Evolutionary conservation across 2,888 invertebrate genomes (phyloP).

Genomic region (Mythimna loreyi): DNA sequence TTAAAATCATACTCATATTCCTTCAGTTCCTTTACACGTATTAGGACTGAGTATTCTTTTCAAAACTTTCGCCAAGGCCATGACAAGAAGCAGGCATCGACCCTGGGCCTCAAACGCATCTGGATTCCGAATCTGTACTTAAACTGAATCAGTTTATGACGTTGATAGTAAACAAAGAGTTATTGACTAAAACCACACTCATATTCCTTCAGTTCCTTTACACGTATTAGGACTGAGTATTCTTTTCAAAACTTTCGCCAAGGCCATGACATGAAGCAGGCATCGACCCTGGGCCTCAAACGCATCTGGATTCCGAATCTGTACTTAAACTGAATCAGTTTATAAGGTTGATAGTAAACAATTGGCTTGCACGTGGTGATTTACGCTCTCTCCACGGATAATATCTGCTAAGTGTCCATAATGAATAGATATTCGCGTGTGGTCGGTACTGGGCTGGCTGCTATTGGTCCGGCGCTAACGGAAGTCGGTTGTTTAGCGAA

Average conservation of each 20-base stretch:
- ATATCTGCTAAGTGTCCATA: constrained; percentile 60
- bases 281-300: not conserved
- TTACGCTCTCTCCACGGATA: constrained; percentile 55
- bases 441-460: constrained; percentile 75
- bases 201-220: too few relatives aligned
- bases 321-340: constrained; percentile 21
- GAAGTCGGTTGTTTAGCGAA: constrained; percentile 82
- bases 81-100: too few relatives aligned
- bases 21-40: too few relatives aligned
- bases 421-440: constrained; percentile 76
- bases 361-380: constrained; percentile 58
- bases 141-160: constrained; percentile 21
- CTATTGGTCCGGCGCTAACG: constrained; percentile 68
- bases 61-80: too few relatives aligned
- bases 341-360: constrained; percentile 52
- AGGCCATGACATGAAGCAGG: too few relatives aligned
- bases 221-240: too few relatives aligned
- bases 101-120: constrained; percentile 8
- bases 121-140: constrained; percentile 9
- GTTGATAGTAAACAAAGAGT: constrained; percentile 58
- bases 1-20: too few relatives aligned
- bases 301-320: constrained; percentile 13
- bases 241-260: too few relatives aligned
- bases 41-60: too few relatives aligned
- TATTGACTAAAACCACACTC: too few relatives aligned